A percentile compares a stretch with the other conserved stretches of the same genome.
Conservation (phyloP, 2,888 invertebrate genomes). For the Lamproptera curius region DNA sequence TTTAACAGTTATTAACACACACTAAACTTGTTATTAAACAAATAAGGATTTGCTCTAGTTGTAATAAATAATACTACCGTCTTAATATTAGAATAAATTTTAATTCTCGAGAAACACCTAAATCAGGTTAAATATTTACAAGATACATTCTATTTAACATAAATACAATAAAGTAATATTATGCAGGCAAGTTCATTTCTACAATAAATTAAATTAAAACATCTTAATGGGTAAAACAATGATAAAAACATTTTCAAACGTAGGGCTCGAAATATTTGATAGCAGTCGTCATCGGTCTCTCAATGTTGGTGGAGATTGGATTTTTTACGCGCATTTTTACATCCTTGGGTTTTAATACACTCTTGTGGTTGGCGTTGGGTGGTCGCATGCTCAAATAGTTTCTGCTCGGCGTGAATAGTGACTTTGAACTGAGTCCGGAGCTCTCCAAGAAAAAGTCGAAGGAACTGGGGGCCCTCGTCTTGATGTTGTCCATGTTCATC, state of each 20-base stretch:
- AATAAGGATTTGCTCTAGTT: not conserved
- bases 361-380: conserved; percentile 85
- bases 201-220: conserved; percentile 65
- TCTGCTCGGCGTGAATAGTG: conserved; percentile 79
- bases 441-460: conserved; percentile 89
- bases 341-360: conserved; percentile 86
- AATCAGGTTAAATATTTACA: conserved; percentile 63
- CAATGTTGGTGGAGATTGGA: conserved; percentile 78
- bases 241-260: conserved; percentile 45
- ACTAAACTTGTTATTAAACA: not conserved
- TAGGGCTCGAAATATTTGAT: conserved; percentile 77
- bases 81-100: conserved; percentile 48
- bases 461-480: conserved; percentile 64
- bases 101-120: conserved; percentile 57
- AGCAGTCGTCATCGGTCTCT: conserved; percentile 76
- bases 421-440: conserved; percentile 88
- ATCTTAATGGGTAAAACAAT: conserved; percentile 41
- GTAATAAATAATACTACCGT: conserved; percentile 10
- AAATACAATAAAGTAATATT: conserved; percentile 66
- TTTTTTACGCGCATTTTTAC: conserved; percentile 86
- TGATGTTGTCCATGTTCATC: conserved; percentile 48
- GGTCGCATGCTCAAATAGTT: conserved; percentile 68
- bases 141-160: conserved; percentile 38
- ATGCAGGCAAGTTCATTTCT: conserved; percentile 74
- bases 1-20: not conserved